Conservation (phyloP, 2,888 invertebrate species). For the Drosophila hawaiiensis region DNA sequence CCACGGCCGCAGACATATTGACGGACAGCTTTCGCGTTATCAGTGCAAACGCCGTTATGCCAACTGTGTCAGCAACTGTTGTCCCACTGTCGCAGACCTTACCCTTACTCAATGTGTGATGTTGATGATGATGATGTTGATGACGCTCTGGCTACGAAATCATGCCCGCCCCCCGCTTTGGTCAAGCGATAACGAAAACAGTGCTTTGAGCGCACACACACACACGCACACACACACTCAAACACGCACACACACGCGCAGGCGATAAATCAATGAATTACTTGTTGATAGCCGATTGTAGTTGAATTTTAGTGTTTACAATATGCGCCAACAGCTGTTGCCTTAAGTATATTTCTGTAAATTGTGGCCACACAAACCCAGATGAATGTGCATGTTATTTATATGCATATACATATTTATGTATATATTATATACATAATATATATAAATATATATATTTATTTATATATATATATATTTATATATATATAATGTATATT, state of each 20-base stretch:
- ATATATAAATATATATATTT: not conserved
- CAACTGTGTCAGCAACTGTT: not conserved
- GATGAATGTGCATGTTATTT: conserved; percentile 7
- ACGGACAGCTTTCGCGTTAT: conserved; percentile 21
- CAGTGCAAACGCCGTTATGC: conserved; percentile 18
- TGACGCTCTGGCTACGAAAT: conserved; percentile 19
- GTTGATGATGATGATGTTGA: conserved; percentile 16
- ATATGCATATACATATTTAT: not conserved
- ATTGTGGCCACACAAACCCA: conserved; percentile 3
- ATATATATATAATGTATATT: not conserved
- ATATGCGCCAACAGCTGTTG: conserved; percentile 48
- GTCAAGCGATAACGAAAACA: conserved; percentile 11
- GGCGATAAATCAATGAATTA: conserved; percentile 15
- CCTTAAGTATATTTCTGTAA: conserved; percentile 10
- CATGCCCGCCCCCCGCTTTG: conserved; percentile 26
- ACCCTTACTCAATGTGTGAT: conserved; percentile 40
- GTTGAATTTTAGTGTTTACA: conserved; percentile 42
- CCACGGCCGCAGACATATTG: conserved; percentile 38
- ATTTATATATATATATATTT: not conserved
- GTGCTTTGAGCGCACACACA: not conserved
- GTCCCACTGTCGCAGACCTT: conserved; percentile 24
- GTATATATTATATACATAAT: not conserved
- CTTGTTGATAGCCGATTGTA: conserved; percentile 21
- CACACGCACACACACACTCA: conserved; percentile 4
- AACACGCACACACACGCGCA: conserved; percentile 3